Percentiles rank a stretch among this genome's conserved stretches.
Evolutionary conservation across 2,888 invertebrate genomes (phyloP).

Genomic region (Nematopogon swammerdamellus): DNA sequence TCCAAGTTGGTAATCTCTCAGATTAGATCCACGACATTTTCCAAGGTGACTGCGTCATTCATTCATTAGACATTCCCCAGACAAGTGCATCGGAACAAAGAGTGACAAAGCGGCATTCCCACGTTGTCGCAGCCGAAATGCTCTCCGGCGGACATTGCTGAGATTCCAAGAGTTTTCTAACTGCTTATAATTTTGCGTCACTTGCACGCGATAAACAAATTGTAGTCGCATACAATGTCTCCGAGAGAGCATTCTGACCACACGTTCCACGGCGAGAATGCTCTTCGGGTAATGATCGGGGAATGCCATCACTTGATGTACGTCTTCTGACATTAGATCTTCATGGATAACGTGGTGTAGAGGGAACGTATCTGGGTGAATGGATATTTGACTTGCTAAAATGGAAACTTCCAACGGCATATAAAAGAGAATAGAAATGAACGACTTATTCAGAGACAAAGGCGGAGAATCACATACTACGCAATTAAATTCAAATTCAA

Average conservation of each 20-base stretch:
- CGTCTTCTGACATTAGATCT: neutral
- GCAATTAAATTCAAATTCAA: too few species aligned
- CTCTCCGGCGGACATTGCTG: neutral
- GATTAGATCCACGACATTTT: neutral
- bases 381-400: too few species aligned
- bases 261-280: neutral
- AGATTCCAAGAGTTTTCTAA: neutral
- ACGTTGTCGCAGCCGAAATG: neutral
- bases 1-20: too few species aligned
- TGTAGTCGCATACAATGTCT: neutral
- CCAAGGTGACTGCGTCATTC: neutral
- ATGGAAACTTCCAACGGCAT: too few species aligned
- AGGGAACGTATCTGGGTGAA: too few species aligned
- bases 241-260: neutral
- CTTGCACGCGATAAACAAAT: neutral
- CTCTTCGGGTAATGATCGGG: neutral
- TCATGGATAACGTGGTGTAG: neutral
- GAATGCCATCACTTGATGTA: neutral
- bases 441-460: too few species aligned
- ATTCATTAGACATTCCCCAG: neutral
- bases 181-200: neutral
- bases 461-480: too few species aligned
- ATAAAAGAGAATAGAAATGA: too few species aligned
- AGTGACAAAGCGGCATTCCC: neutral
- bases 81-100: neutral